These are phyloP conservation scores for Petroica traversi DNA, from an alignment of 2,113 vertebrate genomes.

Conservation along the genomic window DNA sequence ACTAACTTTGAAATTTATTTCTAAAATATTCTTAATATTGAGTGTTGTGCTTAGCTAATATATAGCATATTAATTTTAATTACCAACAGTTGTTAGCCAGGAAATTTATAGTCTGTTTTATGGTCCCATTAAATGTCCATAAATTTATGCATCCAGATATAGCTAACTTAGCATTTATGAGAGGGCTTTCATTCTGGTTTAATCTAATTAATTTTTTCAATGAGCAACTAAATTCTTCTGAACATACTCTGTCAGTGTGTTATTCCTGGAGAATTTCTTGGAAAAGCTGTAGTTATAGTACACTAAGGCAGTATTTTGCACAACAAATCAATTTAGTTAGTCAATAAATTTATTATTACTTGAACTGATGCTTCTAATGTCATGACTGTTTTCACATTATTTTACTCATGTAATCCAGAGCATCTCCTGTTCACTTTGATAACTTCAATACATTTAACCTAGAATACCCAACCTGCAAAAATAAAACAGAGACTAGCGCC, in stretches of 20 bases:
- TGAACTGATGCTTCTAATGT: not conserved
- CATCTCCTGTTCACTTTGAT: not conserved
- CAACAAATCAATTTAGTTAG: not conserved
- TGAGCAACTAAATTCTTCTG: not conserved
- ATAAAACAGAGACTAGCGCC: not conserved
- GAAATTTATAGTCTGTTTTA: not conserved
- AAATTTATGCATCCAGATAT: not conserved
- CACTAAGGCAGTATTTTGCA: not conserved
- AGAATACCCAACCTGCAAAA: not conserved
- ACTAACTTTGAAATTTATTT: not conserved
- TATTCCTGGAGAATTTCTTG: not conserved
- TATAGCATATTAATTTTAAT: not conserved
- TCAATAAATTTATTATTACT: not conserved
- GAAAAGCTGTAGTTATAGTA: not conserved
- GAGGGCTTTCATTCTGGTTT: not conserved
- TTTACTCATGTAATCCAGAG: not conserved
- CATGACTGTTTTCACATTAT: not conserved
- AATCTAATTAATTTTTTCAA: not conserved
- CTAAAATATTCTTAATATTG: not conserved
- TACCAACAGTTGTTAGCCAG: not conserved
- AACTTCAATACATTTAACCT: not conserved
- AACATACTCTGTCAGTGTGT: not conserved
- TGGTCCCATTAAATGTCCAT: not conserved
- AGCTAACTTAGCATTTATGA: not conserved
- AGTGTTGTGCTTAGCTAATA: not conserved